Percentiles rank a stretch among this genome's conserved stretches.
These are phyloP conservation scores for Chrosomus eos DNA, from an alignment of 2,797 vertebrate genomes.

Conservation along the genomic window DNA sequence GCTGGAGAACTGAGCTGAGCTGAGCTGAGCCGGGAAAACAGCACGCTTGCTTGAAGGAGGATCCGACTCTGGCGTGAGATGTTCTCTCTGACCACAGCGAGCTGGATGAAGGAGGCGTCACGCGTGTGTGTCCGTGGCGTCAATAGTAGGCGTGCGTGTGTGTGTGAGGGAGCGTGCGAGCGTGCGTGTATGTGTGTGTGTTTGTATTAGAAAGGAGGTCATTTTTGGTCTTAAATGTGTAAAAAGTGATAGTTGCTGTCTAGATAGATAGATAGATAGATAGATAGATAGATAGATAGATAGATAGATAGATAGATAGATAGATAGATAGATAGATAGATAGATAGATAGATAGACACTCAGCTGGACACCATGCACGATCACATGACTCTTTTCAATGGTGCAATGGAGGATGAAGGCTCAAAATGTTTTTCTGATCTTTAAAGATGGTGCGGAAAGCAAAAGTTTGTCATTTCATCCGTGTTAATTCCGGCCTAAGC, in stretches of 20 bases:
- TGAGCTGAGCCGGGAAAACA: slow-evolving; percentile 1
- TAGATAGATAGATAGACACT: neutral
- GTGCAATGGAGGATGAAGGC: neutral
- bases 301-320: neutral
- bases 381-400: too few species aligned
- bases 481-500: neutral
- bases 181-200: neutral
- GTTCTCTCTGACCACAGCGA: slow-evolving; percentile 46
- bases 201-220: neutral
- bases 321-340: neutral
- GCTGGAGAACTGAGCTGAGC: neutral
- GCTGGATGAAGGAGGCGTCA: slow-evolving; percentile 38
- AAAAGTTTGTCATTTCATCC: neutral
- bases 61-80: slow-evolving; percentile 41
- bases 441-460: neutral
- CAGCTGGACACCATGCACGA: too few species aligned
- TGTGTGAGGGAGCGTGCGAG: neutral
- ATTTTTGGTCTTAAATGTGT: neutral
- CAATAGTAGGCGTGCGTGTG: slow-evolving; percentile 4
- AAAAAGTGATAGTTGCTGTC: neutral
- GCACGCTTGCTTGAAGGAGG: slow-evolving; percentile 43
- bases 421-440: neutral
- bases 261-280: neutral
- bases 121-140: slow-evolving; percentile 14
- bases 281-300: neutral